Base-by-base conservation (phyloP, 2,888 invertebrate genomes). In the Xylota segnis region DNA sequence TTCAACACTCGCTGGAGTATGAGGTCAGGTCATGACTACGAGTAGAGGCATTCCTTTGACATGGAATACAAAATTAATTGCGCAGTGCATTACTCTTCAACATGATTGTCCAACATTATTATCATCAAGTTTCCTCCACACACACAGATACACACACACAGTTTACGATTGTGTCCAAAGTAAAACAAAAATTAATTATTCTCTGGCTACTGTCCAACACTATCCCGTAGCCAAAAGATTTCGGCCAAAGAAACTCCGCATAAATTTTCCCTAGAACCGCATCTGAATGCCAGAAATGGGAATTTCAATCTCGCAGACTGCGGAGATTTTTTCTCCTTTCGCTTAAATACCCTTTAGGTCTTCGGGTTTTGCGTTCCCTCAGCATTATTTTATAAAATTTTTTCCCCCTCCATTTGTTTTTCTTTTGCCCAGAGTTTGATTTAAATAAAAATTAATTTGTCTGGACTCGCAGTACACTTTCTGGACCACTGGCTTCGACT, bases 171-270 rank as follows among this genome's bases (percentile, higher is more conserved):
- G 61, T 61, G 82, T 82, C 82, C 86, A 82, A 82, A 77, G 86
- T 86, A 86, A 86, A 87, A 87, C 83, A 87, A 54, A 83, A 87
- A 87, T 87, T 87, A 87, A 87, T 87, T 87, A 87, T 74, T 76
- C 63, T 5, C 87, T 87, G 87, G 87, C 87, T 65, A 52, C 12
- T 70, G 74, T 77, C 87, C 87, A 87, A 87, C 50, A 68, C 54
- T 50, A 61, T 82, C 71, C 76, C 37, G 59, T 82, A 82, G 86
- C 86, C 86, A 86, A 86, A 82, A 82, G 82, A 86, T 86, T 82
- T 82, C 86, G 72, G 66, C 50, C 86, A 82, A 82, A 86, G 82
- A 82, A 84, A 86, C 77, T 86, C 86, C 86, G 82, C 86, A 86
- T 86, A 86, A 82, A 86, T 86, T 86, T 86, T 61, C 59, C 56